Evolutionary conservation across 2,888 invertebrate species (phyloP), one percentile per base, ranked within the genome.

Genomic region (Xestia sexstrigata): DNA sequence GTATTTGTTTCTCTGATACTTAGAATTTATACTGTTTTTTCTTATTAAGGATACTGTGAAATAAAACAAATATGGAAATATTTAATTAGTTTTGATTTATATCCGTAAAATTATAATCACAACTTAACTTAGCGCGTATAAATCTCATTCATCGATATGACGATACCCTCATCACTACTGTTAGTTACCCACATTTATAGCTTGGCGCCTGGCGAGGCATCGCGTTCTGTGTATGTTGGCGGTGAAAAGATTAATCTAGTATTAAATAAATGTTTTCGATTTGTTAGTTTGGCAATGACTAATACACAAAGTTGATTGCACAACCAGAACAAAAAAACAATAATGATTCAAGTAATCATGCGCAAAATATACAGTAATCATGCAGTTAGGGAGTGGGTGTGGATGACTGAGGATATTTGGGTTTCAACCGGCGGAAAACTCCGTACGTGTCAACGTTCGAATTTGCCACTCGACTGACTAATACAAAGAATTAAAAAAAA

Each of bases 181-280:
- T n/a, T n/a, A n/a, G n/a, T n/a, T n/a, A n/a, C n/a, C n/a, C n/a
- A n/a, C n/a, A n/a, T n/a, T n/a, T n/a, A n/a, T n/a, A n/a, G n/a
- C n/a, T n/a, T n/a, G n/a, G n/a, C n/a, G n/a, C n/a, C n/a, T n/a
- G n/a, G n/a, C n/a, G n/a, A n/a, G n/a, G n/a, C n/a, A n/a, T n/a
- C n/a, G n/a, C n/a, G n/a, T n/a, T n/a, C n/a, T n/a, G n/a, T n/a
- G n/a, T n/a, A n/a, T n/a, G n/a, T n/a, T n/a, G n/a, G n/a, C n/a
- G n/a, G n/a, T n/a, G n/a, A n/a, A n/a, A n/a, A n/a, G n/a, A n/a
- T 55, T 63, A 85, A 83, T 84, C 13, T 63, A 63, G 1, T 63
- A 15, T 69, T 30, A 26, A 45, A 47, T 26, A 20, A 39, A 66
- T 47, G 0, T 26, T 39, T 6, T 65, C 23, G 9, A 1, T 42